Conservation (phyloP, 2,888 invertebrate species). For the Oligia latruncula region DNA sequence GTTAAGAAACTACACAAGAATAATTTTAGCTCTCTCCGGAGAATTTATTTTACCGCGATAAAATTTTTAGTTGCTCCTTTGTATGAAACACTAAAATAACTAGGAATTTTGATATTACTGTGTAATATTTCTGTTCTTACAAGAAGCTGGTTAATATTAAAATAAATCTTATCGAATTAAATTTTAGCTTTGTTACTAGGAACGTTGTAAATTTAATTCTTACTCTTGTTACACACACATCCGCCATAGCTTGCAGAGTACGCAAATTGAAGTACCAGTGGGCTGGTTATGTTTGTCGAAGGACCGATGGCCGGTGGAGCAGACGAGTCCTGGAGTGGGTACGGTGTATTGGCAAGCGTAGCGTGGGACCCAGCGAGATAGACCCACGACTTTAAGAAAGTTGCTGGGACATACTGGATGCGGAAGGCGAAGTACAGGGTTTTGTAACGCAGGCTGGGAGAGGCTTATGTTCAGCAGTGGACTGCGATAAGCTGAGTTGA, state of each 20-base stretch:
- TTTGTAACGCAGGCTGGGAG: too few relatives aligned
- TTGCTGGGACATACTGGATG: too few relatives aligned
- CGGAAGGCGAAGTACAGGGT: too few relatives aligned
- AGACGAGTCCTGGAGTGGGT: too few relatives aligned
- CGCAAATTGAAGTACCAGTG: not conserved
- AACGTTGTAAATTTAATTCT: not conserved
- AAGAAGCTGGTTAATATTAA: constrained; percentile 14
- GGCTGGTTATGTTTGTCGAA: too few relatives aligned
- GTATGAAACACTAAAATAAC: constrained; percentile 48
- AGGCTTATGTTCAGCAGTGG: too few relatives aligned
- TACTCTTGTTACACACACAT: not conserved
- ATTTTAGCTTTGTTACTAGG: not conserved
- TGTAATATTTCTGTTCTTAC: constrained; percentile 30
- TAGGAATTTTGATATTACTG: constrained; percentile 37
- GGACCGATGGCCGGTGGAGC: too few relatives aligned
- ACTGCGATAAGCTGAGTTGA: too few relatives aligned
- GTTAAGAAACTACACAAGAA: constrained; percentile 58
- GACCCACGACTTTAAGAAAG: too few relatives aligned
- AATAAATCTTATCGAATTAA: constrained; percentile 17
- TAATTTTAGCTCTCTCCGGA: constrained; percentile 56
- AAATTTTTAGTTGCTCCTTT: constrained; percentile 47
- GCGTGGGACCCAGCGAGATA: not conserved
- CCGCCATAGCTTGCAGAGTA: not conserved
- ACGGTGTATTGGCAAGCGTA: not conserved
- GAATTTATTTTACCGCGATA: constrained; percentile 50